phyloP scores from a whole-genome alignment of 2,797 vertebrate genomes.

The Hippoglossus hippoglossus region DNA sequence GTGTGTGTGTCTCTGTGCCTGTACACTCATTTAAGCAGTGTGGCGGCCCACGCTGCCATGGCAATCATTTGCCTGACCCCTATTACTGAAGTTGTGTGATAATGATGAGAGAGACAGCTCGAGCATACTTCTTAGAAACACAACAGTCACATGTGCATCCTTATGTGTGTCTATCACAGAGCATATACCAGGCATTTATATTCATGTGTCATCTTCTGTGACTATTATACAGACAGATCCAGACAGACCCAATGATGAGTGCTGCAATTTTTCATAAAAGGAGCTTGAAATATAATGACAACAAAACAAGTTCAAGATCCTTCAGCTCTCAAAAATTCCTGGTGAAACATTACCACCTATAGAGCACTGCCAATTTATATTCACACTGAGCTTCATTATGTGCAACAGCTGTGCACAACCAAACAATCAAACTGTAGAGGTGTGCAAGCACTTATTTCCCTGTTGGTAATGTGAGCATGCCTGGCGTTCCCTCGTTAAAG shows the following conservation, averaged over 20 bases:
- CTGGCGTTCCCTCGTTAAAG: slow-evolving; percentile 18
- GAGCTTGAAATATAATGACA: neutral
- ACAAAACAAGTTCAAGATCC: neutral
- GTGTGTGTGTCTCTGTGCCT: slow-evolving; percentile 22
- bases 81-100: slow-evolving; percentile 63
- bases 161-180: slow-evolving; percentile 18
- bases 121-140: slow-evolving; percentile 50
- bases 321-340: neutral
- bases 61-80: slow-evolving; percentile 70
- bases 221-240: too few relatives aligned
- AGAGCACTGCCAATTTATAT: neutral
- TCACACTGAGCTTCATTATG: slow-evolving; percentile 23
- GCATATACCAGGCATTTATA: neutral
- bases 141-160: slow-evolving; percentile 14
- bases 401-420: slow-evolving; percentile 42
- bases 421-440: slow-evolving; percentile 17
- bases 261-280: neutral
- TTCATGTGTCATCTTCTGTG: neutral
- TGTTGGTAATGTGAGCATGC: slow-evolving; percentile 25
- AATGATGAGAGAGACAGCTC: slow-evolving; percentile 71
- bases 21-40: slow-evolving; percentile 21
- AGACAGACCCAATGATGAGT: neutral
- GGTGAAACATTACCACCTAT: slow-evolving; percentile 15
- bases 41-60: slow-evolving; percentile 63
- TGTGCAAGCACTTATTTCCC: slow-evolving; percentile 25